Evolutionary conservation across 2,113 vertebrate genomes (phyloP).

Genomic region (Dicrurus megarhynchus): DNA sequence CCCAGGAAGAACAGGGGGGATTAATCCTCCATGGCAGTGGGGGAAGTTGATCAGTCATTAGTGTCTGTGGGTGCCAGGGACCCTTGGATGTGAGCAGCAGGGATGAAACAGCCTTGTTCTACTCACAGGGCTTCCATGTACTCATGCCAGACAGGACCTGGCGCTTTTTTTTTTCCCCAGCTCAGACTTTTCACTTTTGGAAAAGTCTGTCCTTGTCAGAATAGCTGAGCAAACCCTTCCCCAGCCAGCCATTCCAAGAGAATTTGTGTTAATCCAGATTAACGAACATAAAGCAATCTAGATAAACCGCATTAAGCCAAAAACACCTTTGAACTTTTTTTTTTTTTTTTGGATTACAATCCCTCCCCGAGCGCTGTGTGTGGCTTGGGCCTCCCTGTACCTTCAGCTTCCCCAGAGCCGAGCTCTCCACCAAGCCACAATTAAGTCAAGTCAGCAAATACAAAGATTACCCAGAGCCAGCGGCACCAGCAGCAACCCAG

Average conservation of each 20-base stretch:
- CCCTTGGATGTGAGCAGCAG: neutral
- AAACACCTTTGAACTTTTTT: constrained; percentile 59
- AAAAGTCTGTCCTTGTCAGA: neutral
- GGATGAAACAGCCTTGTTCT: neutral
- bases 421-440: neutral
- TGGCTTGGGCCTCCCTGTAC: constrained; percentile 27
- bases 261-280: constrained; percentile 65
- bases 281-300: constrained; percentile 59
- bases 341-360: neutral
- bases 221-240: constrained; percentile 7
- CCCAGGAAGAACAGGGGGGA: neutral
- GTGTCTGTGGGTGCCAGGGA: fast-evolving
- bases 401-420: neutral
- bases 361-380: neutral
- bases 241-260: neutral
- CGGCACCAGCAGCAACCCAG: neutral
- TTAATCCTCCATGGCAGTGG: neutral
- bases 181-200: neutral
- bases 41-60: neutral
- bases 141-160: neutral
- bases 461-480: neutral
- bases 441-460: neutral
- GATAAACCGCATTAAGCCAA: constrained; percentile 48
- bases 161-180: neutral
- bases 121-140: neutral